Conservation (phyloP, 2,113 vertebrate species). For the Shinisaurus crocodilurus region DNA sequence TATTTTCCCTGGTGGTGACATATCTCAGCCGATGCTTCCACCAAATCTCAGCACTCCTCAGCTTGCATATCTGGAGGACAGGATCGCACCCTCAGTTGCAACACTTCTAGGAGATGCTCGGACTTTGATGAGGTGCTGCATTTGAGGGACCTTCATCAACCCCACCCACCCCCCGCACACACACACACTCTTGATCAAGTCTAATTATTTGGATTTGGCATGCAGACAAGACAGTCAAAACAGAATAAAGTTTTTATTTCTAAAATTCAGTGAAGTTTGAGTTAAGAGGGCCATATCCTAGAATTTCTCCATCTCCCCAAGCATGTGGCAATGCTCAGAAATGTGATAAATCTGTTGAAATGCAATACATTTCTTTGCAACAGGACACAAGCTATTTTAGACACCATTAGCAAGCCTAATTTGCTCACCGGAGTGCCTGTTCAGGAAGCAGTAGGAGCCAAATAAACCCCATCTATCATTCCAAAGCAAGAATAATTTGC, state of each 20-base stretch:
- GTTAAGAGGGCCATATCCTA: neutral
- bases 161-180: too few species aligned
- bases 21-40: neutral
- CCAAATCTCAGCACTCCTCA: neutral
- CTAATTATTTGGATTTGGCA: neutral
- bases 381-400: constrained; percentile 60
- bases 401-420: constrained; percentile 69
- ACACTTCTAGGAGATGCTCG: neutral
- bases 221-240: neutral
- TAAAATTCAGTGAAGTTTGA: neutral
- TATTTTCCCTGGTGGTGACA: neutral
- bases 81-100: neutral
- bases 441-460: constrained; percentile 66
- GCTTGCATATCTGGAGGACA: neutral
- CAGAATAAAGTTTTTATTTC: neutral
- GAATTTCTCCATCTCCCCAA: neutral
- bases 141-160: neutral
- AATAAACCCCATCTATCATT: constrained; percentile 67
- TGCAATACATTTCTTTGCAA: constrained; percentile 62
- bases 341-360: constrained; percentile 48
- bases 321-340: constrained; percentile 40
- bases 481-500: constrained; percentile 61
- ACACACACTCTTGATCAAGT: neutral
- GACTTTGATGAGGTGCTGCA: neutral
- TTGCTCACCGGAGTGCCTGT: constrained; percentile 65